Conservation (phyloP, 23 tunicate genomes). For the Botrylloides violaceus region DNA sequence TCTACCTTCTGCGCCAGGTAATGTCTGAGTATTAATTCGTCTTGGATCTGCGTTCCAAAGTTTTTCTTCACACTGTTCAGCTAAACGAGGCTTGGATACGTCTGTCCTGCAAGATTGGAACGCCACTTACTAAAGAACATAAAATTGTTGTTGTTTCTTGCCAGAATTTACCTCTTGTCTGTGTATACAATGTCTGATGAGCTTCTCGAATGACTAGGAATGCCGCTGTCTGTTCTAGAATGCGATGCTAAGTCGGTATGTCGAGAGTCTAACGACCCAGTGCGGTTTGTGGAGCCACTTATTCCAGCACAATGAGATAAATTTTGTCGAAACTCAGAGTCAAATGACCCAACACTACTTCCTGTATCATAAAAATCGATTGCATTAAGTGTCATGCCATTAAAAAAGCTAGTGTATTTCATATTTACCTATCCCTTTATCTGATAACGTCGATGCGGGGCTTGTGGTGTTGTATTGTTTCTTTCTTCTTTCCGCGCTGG, state of each 20-base stretch:
- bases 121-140: neutral
- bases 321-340: slow-evolving; percentile 69
- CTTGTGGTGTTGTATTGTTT: slow-evolving; percentile 45
- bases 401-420: neutral
- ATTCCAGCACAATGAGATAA: slow-evolving; percentile 30
- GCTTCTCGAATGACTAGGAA: slow-evolving; percentile 74
- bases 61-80: slow-evolving; percentile 56
- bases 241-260: slow-evolving; percentile 41
- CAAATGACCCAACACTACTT: slow-evolving; percentile 95
- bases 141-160: neutral
- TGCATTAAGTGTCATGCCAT: neutral
- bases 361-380: slow-evolving; percentile 36
- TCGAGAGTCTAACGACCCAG: slow-evolving; percentile 89
- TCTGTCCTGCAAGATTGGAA: neutral
- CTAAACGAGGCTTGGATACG: slow-evolving; percentile 30
- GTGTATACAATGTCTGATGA: slow-evolving; percentile 67
- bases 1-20: slow-evolving; percentile 19
- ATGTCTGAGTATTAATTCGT: slow-evolving; percentile 18
- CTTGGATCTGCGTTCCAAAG: slow-evolving; percentile 93
- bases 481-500: slow-evolving; percentile 35
- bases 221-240: slow-evolving; percentile 27
- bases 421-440: slow-evolving; percentile 89
- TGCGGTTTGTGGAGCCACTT: slow-evolving; percentile 17
- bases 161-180: slow-evolving; percentile 22
- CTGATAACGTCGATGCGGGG: slow-evolving; percentile 87